Conservation (phyloP, 2,797 vertebrate genomes). For the Catamblyrhynchus diadema region DNA sequence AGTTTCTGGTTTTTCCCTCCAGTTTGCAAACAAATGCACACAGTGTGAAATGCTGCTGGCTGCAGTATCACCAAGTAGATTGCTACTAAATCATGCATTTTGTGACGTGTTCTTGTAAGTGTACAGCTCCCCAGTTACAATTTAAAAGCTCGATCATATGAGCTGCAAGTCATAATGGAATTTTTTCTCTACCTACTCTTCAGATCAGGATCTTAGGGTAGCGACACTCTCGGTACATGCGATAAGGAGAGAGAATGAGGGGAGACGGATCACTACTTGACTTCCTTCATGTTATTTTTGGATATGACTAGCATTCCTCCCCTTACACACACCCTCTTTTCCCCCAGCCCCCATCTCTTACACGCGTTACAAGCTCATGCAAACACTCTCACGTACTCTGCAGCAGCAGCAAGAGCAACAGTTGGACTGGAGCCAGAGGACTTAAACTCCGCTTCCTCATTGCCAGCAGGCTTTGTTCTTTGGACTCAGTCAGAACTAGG, state of each 20-base stretch:
- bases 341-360: slow-evolving; percentile 52
- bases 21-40: not conserved
- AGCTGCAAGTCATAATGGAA: not conserved
- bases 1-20: not conserved
- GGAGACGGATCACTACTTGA: slow-evolving; percentile 5
- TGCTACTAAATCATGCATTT: not conserved
- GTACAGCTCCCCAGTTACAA: not conserved
- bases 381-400: slow-evolving; percentile 49
- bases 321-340: slow-evolving; percentile 70
- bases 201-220: not conserved
- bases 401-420: slow-evolving; percentile 37
- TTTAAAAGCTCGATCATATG: not conserved
- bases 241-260: slow-evolving; percentile 32
- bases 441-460: slow-evolving; percentile 44
- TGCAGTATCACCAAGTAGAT: not conserved
- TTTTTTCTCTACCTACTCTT: not conserved
- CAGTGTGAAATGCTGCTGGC: not conserved
- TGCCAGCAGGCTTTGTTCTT: slow-evolving; percentile 73
- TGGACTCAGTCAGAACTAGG: slow-evolving; percentile 25
- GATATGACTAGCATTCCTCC: slow-evolving; percentile 67
- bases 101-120: not conserved
- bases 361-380: slow-evolving; percentile 39
- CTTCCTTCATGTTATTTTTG: slow-evolving; percentile 71
- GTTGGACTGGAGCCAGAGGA: slow-evolving; percentile 63
- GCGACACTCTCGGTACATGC: not conserved